Base-by-base conservation (phyloP, 2,888 invertebrate genomes). In the Erpobdella octoculata region DNA sequence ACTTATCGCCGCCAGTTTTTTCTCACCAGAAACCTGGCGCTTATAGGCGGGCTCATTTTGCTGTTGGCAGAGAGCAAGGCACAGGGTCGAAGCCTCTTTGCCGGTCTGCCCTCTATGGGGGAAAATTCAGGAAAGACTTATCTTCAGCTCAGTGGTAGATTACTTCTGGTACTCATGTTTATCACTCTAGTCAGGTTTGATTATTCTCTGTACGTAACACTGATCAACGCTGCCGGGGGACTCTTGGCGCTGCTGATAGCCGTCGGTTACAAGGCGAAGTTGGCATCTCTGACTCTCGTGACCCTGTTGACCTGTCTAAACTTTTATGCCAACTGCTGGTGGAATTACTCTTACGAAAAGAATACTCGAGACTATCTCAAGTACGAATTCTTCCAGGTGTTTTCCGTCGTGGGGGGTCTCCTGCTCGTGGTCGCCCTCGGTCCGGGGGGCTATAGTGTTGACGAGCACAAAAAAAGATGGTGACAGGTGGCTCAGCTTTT, bases 381-480 rank as follows among this genome's bases (percentile, higher is more conserved):
- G 87, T 99, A 99, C 82, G 98, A 99, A 86, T 99, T 99, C 87
- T 91, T 91, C 73, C 89, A 98, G 92, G 99, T 98, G 59, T 86
- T 97, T 80, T 97, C 97, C 61, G 98, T 99, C 75, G 90, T 99
- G 81, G 99, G 99, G 75, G 99, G 97, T 69, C 89, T 99, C 31
- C 86, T 99, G 73, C 92, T 99, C 90, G 95, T 99, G 78, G 97
- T 99, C 12, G 92, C 92, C 75, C 87, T 97, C 76, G 98, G 99
- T 41, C 98, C 98, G 46, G 99, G 98, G 9, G 83, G 83, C 18
- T 82, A 82, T 59, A 96, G 96, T 75, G 94, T 99, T 93, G 98
- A 99, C 84, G 97, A 97, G 82, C 95, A 97, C 86, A 99, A 99
- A 86, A 99, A 99, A 86, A 91, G 92, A 84, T 99, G 94, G 94